Evolutionary conservation across 1,140 invertebrate genomes (phyloP).

Genomic region (Ylistrum balloti): DNA sequence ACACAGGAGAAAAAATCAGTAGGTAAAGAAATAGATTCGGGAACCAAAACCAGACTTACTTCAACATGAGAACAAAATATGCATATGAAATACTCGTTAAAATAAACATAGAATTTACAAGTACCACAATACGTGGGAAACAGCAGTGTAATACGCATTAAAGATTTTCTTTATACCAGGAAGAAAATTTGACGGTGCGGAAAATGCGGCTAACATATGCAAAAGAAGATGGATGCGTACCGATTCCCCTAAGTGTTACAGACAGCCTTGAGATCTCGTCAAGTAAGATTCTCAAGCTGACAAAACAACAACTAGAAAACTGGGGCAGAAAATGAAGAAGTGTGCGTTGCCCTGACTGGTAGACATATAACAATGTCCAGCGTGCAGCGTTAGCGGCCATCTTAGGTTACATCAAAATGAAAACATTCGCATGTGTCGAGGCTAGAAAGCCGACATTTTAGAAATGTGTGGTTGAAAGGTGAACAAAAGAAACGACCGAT

Average conservation of each 20-base stretch:
- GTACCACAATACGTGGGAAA: not conserved
- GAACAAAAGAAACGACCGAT: not conserved
- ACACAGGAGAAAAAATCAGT: too few species aligned
- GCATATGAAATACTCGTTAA: not conserved
- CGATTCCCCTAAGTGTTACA: conserved; percentile 32
- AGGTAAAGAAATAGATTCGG: too few species aligned
- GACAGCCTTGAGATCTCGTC: conserved; percentile 32
- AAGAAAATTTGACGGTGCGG: conserved; percentile 37
- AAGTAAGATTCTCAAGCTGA: conserved; percentile 17
- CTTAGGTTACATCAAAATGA: conserved; percentile 4
- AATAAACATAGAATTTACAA: not conserved
- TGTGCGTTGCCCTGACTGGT: not conserved
- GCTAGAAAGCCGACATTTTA: not conserved
- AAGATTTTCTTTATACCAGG: conserved; percentile 8
- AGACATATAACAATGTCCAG: not conserved
- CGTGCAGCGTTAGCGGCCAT: not conserved
- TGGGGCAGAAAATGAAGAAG: not conserved
- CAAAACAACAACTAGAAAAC: conserved; percentile 32
- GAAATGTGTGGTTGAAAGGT: conserved; percentile 13
- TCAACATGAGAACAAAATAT: not conserved
- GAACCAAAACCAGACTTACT: too few species aligned
- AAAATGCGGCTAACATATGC: conserved; percentile 38
- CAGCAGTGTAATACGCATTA: not conserved
- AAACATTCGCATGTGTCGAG: conserved; percentile 16
- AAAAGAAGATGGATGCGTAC: conserved; percentile 26